Conservation (phyloP, 2,888 invertebrate species). For the Drosophila tripunctata region DNA sequence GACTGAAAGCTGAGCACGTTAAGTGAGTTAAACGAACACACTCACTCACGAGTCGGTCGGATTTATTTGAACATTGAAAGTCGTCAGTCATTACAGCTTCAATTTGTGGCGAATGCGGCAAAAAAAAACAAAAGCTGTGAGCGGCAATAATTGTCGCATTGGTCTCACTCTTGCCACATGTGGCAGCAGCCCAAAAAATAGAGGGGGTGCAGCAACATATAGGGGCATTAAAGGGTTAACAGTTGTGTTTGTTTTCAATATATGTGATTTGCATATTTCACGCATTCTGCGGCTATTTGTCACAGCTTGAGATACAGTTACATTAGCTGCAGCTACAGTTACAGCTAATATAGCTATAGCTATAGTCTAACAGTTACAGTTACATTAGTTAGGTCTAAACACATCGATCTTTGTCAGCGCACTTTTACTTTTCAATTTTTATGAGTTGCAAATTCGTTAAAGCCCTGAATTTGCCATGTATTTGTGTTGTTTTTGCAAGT, state of each 20-base stretch:
- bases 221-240: conserved; percentile 20
- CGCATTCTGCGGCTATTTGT: conserved; percentile 63
- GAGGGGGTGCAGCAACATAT: neutral
- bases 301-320: conserved; percentile 42
- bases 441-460: conserved; percentile 49
- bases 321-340: neutral
- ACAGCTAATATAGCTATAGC: neutral
- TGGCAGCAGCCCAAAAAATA: conserved; percentile 44
- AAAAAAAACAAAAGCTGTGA: conserved; percentile 49
- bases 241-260: conserved; percentile 69
- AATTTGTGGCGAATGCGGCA: conserved; percentile 70
- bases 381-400: conserved; percentile 2
- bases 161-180: conserved; percentile 70
- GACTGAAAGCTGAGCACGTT: conserved; percentile 64
- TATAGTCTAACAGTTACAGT: conserved; percentile 5
- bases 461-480: conserved; percentile 45
- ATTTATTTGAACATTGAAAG: conserved; percentile 77
- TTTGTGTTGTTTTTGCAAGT: conserved; percentile 35
- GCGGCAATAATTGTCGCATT: conserved; percentile 59
- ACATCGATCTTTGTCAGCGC: conserved; percentile 48
- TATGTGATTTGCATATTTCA: conserved; percentile 77
- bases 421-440: conserved; percentile 49
- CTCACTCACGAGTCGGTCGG: conserved; percentile 56
- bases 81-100: conserved; percentile 73
- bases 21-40: conserved; percentile 51